A percentile compares a stretch with the other conserved stretches of the same genome.
Conservation (phyloP, 2,113 vertebrate species). For the Coryphaenoides rupestris region DNA sequence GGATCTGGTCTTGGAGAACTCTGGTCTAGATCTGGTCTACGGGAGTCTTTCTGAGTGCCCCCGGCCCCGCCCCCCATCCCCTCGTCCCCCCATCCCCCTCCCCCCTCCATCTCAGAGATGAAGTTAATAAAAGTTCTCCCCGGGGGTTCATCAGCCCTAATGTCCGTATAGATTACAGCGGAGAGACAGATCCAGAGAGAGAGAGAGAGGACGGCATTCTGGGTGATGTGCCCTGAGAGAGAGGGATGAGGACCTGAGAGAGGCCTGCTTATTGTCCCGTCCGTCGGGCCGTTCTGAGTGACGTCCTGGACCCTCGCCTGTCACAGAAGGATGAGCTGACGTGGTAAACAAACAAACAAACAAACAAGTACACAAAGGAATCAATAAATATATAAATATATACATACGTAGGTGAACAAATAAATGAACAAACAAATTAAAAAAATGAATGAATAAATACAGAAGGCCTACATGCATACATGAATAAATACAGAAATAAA, state of each 20-base stretch:
- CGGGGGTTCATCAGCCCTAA: constrained; percentile 65
- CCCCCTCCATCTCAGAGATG: constrained; percentile 42
- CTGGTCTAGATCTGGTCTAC: too few species aligned
- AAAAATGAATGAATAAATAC: too few species aligned
- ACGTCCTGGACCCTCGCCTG: constrained; percentile 3
- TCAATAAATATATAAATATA: too few species aligned
- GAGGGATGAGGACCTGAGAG: constrained; percentile 30
- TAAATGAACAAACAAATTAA: too few species aligned
- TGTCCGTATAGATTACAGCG: constrained; percentile 54
- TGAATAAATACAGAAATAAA: too few species aligned
- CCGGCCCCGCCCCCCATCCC: background rate
- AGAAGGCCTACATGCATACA: too few species aligned
- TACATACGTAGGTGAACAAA: too few species aligned
- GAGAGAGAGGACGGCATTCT: constrained; percentile 49
- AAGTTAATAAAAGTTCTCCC: constrained; percentile 68
- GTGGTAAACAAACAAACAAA: too few species aligned
- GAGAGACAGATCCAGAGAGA: too few species aligned
- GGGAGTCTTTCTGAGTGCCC: too few species aligned
- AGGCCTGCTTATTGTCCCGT: constrained; percentile 31
- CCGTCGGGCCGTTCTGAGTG: constrained; percentile 27
- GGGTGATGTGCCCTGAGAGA: constrained; percentile 58
- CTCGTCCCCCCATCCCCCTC: constrained; percentile 50
- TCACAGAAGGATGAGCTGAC: background rate
- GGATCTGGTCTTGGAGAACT: too few species aligned
- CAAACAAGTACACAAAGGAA: too few species aligned